Conservation (phyloP, 1,140 invertebrate genomes). For the Ceratina calcarata region DNA sequence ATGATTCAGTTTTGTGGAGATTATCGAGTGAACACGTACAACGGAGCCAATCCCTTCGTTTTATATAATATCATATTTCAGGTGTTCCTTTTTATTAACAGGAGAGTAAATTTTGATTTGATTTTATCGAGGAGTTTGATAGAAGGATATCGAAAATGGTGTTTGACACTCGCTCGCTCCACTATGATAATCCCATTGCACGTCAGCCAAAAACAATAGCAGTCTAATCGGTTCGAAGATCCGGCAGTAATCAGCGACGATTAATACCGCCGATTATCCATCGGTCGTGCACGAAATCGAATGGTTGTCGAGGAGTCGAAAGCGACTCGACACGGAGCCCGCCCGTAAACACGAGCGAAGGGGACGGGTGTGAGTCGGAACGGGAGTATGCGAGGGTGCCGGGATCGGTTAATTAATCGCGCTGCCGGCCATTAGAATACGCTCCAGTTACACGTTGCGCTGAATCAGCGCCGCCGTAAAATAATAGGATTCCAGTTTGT, state of each 20-base stretch:
- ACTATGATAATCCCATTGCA: not conserved
- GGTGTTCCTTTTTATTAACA: too few species aligned
- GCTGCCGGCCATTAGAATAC: conserved; percentile 46
- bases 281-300: not conserved
- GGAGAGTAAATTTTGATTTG: too few species aligned
- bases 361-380: not conserved
- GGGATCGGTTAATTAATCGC: conserved; percentile 46
- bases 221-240: not conserved
- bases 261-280: conserved; percentile 8
- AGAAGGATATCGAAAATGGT: too few species aligned
- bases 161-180: conserved; percentile 2
- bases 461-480: conserved; percentile 49
- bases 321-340: not conserved
- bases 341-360: not conserved
- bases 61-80: too few species aligned
- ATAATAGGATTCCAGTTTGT: conserved; percentile 52
- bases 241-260: not conserved
- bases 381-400: not conserved
- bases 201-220: not conserved
- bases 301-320: conserved; percentile 16
- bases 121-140: too few species aligned
- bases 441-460: conserved; percentile 51
- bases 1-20: too few species aligned
- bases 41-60: too few species aligned
- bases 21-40: too few species aligned